Conservation (phyloP, 2,888 invertebrate genomes). For the Macrosoma leucophasiata region DNA sequence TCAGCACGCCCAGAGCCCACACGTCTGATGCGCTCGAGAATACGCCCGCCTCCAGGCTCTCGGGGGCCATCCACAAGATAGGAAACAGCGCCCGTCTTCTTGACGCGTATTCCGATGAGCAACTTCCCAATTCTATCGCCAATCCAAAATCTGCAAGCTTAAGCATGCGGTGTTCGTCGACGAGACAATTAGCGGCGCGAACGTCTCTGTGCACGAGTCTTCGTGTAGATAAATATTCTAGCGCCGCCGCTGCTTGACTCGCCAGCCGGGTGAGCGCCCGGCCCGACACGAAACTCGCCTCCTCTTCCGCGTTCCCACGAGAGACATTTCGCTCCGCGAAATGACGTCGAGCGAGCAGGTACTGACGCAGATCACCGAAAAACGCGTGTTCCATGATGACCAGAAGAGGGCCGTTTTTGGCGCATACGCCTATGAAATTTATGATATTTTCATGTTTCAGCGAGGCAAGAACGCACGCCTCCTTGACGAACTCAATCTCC, state of each 20-base stretch:
- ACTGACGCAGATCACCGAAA: constrained; percentile 91
- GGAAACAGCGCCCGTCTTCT: constrained; percentile 88
- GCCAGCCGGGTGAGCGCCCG: constrained; percentile 41
- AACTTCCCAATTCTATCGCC: constrained; percentile 81
- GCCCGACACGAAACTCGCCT: constrained; percentile 37
- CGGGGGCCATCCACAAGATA: constrained; percentile 94
- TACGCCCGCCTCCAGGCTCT: constrained; percentile 84
- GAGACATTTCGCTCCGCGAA: constrained; percentile 82
- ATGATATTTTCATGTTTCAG: constrained; percentile 92
- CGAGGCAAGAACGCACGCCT: constrained; percentile 91
- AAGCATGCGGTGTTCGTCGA: constrained; percentile 81
- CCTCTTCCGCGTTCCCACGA: constrained; percentile 81
- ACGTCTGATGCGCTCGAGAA: constrained; percentile 90
- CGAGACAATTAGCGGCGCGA: constrained; percentile 84
- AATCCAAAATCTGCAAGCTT: constrained; percentile 89
- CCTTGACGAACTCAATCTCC: constrained; percentile 82
- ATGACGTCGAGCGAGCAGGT: constrained; percentile 80
- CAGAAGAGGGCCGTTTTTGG: constrained; percentile 86
- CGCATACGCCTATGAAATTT: constrained; percentile 84
- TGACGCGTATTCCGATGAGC: constrained; percentile 83
- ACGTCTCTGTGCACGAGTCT: constrained; percentile 92
- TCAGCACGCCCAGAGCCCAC: constrained; percentile 90
- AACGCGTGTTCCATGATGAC: constrained; percentile 94
- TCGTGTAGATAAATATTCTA: constrained; percentile 84
- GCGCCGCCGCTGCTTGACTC: constrained; percentile 77